Evolutionary conservation across 2,888 invertebrate genomes (phyloP), one percentile per base, ranked within the genome.

Genomic region (Homarus gammarus): DNA sequence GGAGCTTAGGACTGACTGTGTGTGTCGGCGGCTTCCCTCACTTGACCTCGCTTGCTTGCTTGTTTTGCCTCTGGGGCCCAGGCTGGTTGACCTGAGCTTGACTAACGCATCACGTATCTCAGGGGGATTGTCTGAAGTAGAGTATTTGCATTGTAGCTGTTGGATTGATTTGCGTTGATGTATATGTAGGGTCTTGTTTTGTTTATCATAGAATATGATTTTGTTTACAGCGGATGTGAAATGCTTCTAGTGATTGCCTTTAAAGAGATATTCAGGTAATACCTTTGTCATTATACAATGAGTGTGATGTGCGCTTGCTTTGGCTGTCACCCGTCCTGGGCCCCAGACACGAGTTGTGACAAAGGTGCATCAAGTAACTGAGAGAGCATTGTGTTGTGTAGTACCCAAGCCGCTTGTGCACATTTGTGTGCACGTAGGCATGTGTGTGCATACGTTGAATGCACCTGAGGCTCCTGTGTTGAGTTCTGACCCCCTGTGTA

Each of bases 401-500:
- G 87, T 86, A 72, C 77, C 72, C 84, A 85, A 49, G 77, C 64
- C 70, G 33, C 78, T 68, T 86, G 78, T 68, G 82, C 82, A 68
- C 81, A 75, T 31, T 44, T 75, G 72, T 70, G 86, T 70, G 79
- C 86, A 86, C 40, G 72, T 56, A 51, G 51, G 82, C 77, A 77
- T 56, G 84, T 84, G 77, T 84, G 84, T 70, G 78, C 84, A 78
- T 83, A 49, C n/a, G 78, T 64, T 78, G 31, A 86, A 51, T 78
- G 85, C 85, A 78, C 77, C 85, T 78, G 85, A 88, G 87, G 83
- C 88, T 89, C 84, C 84, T 77, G 83, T 89, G 84, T 78, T 84
- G 88, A 89, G 88, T 89, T 89, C 84, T 89, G 88, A 89, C 87
- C 87, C 88, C 88, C 88, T 89, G 83, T 89, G 88, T 89, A 89